Conservation (phyloP, 2,113 vertebrate species). For the Alexandromys fortis region DNA sequence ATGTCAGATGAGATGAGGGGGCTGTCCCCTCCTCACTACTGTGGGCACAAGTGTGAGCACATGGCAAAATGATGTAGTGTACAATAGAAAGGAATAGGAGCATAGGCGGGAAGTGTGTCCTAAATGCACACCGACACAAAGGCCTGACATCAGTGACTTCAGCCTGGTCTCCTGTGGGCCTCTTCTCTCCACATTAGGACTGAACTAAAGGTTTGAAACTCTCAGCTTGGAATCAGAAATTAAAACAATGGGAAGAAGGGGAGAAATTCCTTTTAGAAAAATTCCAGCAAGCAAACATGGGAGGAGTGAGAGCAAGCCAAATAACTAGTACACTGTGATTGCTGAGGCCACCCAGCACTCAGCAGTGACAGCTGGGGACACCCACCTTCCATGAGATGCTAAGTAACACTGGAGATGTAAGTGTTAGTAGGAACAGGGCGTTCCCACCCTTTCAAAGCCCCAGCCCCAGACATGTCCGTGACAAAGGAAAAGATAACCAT, state of each 20-base stretch:
- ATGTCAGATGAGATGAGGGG: no score
- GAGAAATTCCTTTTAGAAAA: not conserved
- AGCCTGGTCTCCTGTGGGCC: not conserved
- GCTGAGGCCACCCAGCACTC: no score
- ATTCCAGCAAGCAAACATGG: rapidly evolving
- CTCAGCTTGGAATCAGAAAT: rapidly evolving
- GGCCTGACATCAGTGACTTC: not conserved
- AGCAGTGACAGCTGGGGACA: no score
- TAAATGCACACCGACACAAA: not conserved
- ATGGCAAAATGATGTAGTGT: rapidly evolving
- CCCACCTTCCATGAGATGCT: not conserved
- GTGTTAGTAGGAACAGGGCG: no score
- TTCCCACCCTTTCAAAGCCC: not conserved
- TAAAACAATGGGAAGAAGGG: no score
- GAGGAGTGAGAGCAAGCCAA: rapidly evolving
- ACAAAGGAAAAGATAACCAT: not conserved
- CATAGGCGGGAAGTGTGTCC: rapidly evolving
- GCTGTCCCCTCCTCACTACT: no score
- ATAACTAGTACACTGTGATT: rapidly evolving
- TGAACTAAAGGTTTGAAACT: rapidly evolving
- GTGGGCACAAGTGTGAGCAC: not conserved
- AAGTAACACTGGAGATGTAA: rapidly evolving
- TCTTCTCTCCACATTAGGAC: rapidly evolving
- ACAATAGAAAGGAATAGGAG: not conserved
- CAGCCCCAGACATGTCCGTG: rapidly evolving